A percentile compares a stretch with the other conserved stretches of the same genome.
Conservation (phyloP, 1,140 invertebrate species). For the Drusus annulatus region DNA sequence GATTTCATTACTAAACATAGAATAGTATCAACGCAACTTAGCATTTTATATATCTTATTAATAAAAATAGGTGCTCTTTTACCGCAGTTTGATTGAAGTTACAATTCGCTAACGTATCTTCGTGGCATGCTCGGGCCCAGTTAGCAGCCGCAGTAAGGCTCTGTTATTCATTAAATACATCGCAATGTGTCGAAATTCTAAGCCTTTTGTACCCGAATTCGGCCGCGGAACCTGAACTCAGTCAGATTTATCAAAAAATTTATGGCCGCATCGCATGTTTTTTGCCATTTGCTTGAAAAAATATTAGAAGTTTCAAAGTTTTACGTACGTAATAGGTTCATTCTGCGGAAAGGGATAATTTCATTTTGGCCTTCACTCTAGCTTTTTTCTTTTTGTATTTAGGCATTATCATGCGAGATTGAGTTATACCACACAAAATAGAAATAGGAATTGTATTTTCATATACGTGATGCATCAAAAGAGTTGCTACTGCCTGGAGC, state of each 20-base stretch:
- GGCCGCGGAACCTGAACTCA: not conserved
- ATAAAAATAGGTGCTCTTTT: too few species aligned
- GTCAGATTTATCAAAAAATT: slow-evolving; percentile 9
- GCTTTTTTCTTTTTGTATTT: too few species aligned
- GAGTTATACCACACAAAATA: too few species aligned
- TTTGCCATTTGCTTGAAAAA: not conserved
- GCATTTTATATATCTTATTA: too few species aligned
- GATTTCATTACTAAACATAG: too few species aligned
- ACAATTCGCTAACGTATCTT: slow-evolving; percentile 2
- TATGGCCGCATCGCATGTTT: not conserved
- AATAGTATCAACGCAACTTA: too few species aligned
- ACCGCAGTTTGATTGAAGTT: not conserved
- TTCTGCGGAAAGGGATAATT: not conserved
- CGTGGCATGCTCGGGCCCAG: not conserved
- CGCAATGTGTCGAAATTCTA: slow-evolving; percentile 10
- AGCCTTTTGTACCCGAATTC: not conserved
- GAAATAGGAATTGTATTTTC: too few species aligned
- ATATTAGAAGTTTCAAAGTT: not conserved
- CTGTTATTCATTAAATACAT: slow-evolving; percentile 18
- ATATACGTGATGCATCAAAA: too few species aligned
- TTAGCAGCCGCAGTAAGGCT: not conserved
- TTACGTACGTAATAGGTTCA: not conserved
- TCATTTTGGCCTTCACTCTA: not conserved
- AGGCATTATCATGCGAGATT: too few species aligned
- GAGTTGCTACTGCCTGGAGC: too few species aligned